Evolutionary conservation across 2,797 vertebrate genomes (phyloP).

Genomic region (Silurus aristotelis): DNA sequence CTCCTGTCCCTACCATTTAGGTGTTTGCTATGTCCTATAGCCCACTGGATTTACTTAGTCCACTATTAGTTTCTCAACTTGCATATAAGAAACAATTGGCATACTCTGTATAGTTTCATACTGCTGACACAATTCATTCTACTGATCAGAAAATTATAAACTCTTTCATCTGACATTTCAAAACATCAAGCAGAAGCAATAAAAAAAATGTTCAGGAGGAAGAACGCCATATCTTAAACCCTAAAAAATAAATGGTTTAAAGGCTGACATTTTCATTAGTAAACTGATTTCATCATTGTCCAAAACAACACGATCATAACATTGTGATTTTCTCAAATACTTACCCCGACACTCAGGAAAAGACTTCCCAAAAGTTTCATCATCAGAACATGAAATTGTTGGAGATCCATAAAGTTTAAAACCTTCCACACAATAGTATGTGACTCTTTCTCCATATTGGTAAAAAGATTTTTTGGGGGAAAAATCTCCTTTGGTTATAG

Average conservation of each 20-base stretch:
- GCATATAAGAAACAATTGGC: neutral
- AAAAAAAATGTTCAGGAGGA: too few relatives aligned
- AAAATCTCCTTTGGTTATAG: slow-evolving; percentile 34
- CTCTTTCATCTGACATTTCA: neutral
- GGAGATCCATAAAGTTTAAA: slow-evolving; percentile 5
- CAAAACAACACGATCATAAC: neutral
- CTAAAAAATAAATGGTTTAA: neutral
- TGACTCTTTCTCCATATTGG: neutral
- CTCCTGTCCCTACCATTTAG: neutral
- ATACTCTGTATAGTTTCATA: neutral
- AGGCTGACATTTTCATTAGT: too few relatives aligned
- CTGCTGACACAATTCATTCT: neutral
- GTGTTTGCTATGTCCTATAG: neutral
- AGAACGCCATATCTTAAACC: neutral
- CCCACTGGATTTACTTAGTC: neutral
- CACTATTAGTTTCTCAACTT: neutral
- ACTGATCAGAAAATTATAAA: neutral
- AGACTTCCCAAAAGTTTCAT: slow-evolving; percentile 21
- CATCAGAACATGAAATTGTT: neutral
- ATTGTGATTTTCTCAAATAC: slow-evolving; percentile 1
- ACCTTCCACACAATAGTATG: neutral
- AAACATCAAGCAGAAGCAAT: neutral
- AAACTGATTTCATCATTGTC: too few relatives aligned
- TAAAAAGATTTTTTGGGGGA: too few relatives aligned
- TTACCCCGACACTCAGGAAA: slow-evolving; percentile 46